Conservation (phyloP, 2,888 invertebrate genomes). For the Eledona agricola region DNA sequence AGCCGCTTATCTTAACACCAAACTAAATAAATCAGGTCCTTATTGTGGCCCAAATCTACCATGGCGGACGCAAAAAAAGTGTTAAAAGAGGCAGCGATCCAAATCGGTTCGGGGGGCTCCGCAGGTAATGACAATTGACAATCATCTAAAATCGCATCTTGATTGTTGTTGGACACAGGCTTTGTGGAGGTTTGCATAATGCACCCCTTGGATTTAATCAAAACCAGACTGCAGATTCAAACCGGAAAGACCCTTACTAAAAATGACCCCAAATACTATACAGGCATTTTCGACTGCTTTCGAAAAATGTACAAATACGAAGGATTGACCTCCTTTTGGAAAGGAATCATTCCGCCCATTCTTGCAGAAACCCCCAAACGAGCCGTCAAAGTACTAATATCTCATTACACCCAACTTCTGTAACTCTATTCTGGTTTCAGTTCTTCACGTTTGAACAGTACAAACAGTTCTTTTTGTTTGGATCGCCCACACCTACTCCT, state of each 20-base stretch:
- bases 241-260: conserved; percentile 58
- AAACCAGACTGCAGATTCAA: conserved; percentile 88
- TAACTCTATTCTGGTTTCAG: conserved; percentile 58
- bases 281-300: conserved; percentile 87
- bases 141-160: not conserved
- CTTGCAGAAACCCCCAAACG: conserved; percentile 94
- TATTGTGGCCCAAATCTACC: not conserved
- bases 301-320: conserved; percentile 87
- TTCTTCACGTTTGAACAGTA: conserved; percentile 95
- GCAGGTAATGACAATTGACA: conserved; percentile 70
- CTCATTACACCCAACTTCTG: conserved; percentile 12
- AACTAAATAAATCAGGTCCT: no score
- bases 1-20: conserved; percentile 26
- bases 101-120: conserved; percentile 88
- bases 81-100: conserved; percentile 76
- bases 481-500: conserved; percentile 77
- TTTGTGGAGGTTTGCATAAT: conserved; percentile 95
- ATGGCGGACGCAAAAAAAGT: conserved; percentile 47
- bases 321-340: conserved; percentile 87
- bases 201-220: conserved; percentile 94
- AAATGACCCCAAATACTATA: conserved; percentile 69
- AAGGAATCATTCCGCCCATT: conserved; percentile 93
- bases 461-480: conserved; percentile 85
- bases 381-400: conserved; percentile 76
- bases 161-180: conserved; percentile 59